Evolutionary conservation across 2,888 invertebrate genomes (phyloP).

Genomic region (Lampropteryx suffumata): DNA sequence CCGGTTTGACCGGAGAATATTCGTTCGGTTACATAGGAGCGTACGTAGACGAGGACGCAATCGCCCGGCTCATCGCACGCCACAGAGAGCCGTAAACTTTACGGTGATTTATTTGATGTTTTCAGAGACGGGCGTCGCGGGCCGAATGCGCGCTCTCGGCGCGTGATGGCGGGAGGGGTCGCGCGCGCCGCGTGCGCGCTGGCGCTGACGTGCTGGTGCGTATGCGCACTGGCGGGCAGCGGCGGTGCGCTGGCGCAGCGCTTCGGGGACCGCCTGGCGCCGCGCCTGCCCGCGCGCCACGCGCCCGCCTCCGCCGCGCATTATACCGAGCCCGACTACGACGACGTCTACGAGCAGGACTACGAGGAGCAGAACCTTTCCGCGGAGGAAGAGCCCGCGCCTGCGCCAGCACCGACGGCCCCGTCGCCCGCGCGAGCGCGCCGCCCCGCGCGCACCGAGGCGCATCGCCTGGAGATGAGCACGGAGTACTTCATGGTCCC

Average conservation of each 20-base stretch:
- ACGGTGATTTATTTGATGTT: constrained; percentile 45
- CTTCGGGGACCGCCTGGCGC: constrained; percentile 71
- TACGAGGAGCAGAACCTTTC: constrained; percentile 56
- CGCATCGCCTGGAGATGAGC: constrained; percentile 88
- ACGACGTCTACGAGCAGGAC: constrained; percentile 62
- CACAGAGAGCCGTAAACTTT: constrained; percentile 24
- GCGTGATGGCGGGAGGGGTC: constrained; percentile 67
- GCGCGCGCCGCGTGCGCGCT: constrained; percentile 50
- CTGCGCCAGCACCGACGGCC: constrained; percentile 41
- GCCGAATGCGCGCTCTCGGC: constrained; percentile 63
- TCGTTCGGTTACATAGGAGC: constrained; percentile 61
- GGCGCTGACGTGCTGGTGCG: constrained; percentile 55
- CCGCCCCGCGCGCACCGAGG: constrained; percentile 68
- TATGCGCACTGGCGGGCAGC: constrained; percentile 45
- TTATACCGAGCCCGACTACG: constrained; percentile 59
- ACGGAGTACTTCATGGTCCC: constrained; percentile 93
- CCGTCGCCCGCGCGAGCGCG: constrained; percentile 58
- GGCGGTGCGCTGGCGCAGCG: constrained; percentile 53
- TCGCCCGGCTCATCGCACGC: constrained; percentile 38
- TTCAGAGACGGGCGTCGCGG: constrained; percentile 58
- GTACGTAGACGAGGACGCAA: constrained; percentile 53
- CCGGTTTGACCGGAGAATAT: constrained; percentile 70
- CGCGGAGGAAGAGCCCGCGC: constrained; percentile 46
- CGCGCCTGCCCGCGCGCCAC: constrained; percentile 60
- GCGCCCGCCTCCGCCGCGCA: constrained; percentile 58